Base-by-base conservation (phyloP, 1,140 invertebrate genomes). In the Zaprionus africanus region DNA sequence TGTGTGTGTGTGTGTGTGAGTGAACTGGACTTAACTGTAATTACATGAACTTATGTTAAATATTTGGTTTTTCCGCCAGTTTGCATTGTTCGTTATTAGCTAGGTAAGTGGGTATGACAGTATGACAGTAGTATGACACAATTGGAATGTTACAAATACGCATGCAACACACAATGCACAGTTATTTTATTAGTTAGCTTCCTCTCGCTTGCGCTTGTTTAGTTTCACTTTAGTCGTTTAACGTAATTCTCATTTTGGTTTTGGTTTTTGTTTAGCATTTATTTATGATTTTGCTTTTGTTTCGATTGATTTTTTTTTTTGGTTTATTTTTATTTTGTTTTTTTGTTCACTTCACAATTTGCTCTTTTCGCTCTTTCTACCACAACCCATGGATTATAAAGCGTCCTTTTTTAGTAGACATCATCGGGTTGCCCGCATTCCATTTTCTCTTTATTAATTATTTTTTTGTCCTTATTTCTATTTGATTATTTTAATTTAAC, bases 11-110 rank as follows among this genome's bases (percentile, higher is more conserved):
- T 22, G 15, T 63, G 19, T 65, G 61, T 38, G 46, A 53, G 31
- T 63, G 53, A 74, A 82, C 67, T 86, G 63, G 56, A 66, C 82
- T 84, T 85, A 84, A 85, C 78, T 68, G 38, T 75, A 80, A 88
- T 86, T 84, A 84, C 78, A 81, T 78, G 57, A 76, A 77, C 80
- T 88, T 87, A 83, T 41, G 78, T 66, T 78, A 59, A 63, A 80
- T 88, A 83, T 77, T 82, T 77, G 71, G 26, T 69, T 78, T 46
- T 63, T 34, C 67, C 64, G 49, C 26, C 51, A 71, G 57, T 76
- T 81, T 69, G 56, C 46, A 72, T 76, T 77, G 57, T 77, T 77
- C 54, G 69, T 70, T 77, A 82, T 82, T 82, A 82, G 69, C 67
- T 66, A 73, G 38, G n/a, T 70, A 59, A 70, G 59, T 75, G 31